Evolutionary conservation across 2,113 vertebrate species (phyloP).

Genomic region (Cercopithecus mona): DNA sequence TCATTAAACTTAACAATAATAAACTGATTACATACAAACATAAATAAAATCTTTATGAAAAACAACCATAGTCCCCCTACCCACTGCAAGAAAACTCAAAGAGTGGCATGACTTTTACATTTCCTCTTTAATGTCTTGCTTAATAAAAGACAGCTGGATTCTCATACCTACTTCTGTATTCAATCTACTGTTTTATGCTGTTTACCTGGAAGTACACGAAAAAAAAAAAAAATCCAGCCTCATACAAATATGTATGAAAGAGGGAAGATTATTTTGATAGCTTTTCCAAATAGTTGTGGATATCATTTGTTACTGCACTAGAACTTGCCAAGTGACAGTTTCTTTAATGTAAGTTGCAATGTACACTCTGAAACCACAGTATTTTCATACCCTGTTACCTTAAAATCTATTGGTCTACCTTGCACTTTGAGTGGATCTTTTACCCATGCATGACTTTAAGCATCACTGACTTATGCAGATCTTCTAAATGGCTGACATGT

Average conservation of each 20-base stretch:
- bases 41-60: constrained; percentile 1
- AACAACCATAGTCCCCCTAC: not conserved
- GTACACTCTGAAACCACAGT: not conserved
- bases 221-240: not conserved
- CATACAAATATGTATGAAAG: not conserved
- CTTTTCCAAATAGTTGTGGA: not conserved
- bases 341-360: not conserved
- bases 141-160: not conserved
- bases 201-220: not conserved
- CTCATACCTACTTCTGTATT: not conserved
- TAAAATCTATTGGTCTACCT: not conserved
- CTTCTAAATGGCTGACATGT: constrained; percentile 18
- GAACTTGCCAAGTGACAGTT: not conserved
- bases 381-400: not conserved
- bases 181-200: not conserved
- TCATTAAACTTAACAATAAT: not conserved
- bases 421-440: constrained; percentile 36
- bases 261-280: not conserved
- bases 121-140: not conserved
- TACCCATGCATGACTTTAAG: not conserved
- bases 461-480: constrained; percentile 1
- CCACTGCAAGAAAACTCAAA: not conserved
- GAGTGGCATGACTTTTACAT: not conserved
- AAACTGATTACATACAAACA: not conserved
- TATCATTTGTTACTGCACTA: not conserved